A percentile compares a stretch with the other conserved stretches of the same genome.
Conservation (phyloP, 1,140 invertebrate genomes). For the Meloidogyne exigua region DNA sequence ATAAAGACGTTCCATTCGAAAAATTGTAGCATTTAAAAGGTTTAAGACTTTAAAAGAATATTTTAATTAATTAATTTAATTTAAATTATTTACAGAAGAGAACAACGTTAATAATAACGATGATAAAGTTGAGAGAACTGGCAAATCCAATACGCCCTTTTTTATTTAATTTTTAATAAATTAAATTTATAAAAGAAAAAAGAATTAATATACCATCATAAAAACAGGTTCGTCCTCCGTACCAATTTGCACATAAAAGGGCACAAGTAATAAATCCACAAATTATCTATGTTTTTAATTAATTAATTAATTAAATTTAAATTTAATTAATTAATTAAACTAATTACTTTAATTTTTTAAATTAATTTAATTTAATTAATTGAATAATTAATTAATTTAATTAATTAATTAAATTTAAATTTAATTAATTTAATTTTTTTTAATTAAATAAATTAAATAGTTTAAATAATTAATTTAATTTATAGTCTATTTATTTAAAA, state of each 20-base stretch:
- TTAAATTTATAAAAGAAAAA: background rate
- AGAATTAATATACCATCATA: too few relatives aligned
- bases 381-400: too few relatives aligned
- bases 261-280: constrained; percentile 1
- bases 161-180: background rate
- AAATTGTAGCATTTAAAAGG: constrained; percentile 3
- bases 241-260: background rate
- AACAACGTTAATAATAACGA: constrained; percentile 13
- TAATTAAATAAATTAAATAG: too few relatives aligned
- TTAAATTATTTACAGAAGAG: background rate
- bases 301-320: background rate
- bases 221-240: background rate
- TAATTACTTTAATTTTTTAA: too few relatives aligned
- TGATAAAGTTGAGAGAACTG: background rate
- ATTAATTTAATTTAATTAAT: too few relatives aligned
- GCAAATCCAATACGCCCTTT: constrained; percentile 7
- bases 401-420: too few relatives aligned
- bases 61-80: background rate
- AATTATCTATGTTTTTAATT: background rate
- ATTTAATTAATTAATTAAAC: too few relatives aligned
- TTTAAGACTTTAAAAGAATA: background rate
- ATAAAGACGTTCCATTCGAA: constrained; percentile 14
- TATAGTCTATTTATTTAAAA: background rate
- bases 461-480: too few relatives aligned
- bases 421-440: too few relatives aligned